These are phyloP conservation scores for Laothoe populi DNA, from an alignment of 2,888 invertebrate species.

Conservation along the genomic window DNA sequence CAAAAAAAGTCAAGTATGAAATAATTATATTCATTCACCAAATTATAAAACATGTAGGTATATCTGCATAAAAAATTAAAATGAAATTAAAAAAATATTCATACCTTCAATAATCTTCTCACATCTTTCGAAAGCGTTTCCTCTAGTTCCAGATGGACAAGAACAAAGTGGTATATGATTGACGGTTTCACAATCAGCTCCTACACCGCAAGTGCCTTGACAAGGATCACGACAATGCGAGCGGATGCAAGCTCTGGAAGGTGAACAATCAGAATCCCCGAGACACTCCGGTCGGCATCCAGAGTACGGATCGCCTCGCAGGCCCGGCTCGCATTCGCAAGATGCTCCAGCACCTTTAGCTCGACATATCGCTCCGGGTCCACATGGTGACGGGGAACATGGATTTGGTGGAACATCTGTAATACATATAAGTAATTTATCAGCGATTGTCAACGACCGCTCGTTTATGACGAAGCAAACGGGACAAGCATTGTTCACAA, in stretches of 20 bases:
- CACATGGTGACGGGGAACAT: conserved; percentile 94
- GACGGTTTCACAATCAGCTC: conserved; percentile 90
- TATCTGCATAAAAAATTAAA: not conserved
- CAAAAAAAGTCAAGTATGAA: not conserved
- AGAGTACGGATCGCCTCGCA: conserved; percentile 90
- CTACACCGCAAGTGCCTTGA: conserved; percentile 91
- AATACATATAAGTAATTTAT: conserved; percentile 41
- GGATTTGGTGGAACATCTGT: conserved; percentile 82
- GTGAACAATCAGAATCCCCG: conserved; percentile 94
- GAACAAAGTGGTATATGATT: conserved; percentile 89
- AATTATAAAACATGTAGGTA: no score
- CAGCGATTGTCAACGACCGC: conserved; percentile 26
- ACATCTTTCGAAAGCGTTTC: conserved; percentile 88
- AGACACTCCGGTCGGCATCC: conserved; percentile 93
- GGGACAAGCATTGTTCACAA: conserved; percentile 58
- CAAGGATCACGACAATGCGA: conserved; percentile 95
- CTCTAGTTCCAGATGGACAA: conserved; percentile 89
- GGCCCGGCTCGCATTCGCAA: conserved; percentile 89
- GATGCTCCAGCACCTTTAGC: conserved; percentile 88
- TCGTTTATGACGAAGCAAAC: conserved; percentile 23
- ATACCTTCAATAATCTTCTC: conserved; percentile 67
- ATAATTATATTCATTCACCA: no score
- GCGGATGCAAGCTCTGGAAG: conserved; percentile 91
- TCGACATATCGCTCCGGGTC: conserved; percentile 92
- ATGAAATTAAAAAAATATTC: not conserved